These are phyloP conservation scores for Plemyria rubiginata DNA, from an alignment of 2,888 invertebrate genomes.

Conservation along the genomic window DNA sequence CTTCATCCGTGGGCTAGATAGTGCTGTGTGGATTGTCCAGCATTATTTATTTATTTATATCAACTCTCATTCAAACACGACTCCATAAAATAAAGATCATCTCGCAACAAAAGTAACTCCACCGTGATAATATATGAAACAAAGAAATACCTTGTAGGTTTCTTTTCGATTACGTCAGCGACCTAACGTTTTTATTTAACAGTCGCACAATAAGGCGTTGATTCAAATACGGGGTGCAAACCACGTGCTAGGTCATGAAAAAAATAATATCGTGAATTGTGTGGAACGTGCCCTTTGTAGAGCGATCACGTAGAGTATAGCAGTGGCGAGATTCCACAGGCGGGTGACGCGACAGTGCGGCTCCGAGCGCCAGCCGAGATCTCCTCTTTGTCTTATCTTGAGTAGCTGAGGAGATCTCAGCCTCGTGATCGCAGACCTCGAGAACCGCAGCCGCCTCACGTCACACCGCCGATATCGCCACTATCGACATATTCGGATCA, in stretches of 20 bases:
- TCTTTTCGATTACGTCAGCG: conserved; percentile 44
- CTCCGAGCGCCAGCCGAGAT: conserved; percentile 52
- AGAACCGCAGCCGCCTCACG: conserved; percentile 46
- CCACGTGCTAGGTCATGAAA: conserved; percentile 53
- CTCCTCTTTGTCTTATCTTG: conserved; percentile 65
- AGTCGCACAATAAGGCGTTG: conserved; percentile 35
- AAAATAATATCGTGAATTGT: conserved; percentile 55
- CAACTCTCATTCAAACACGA: too few relatives aligned
- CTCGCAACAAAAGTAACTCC: conserved; percentile 55
- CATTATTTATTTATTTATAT: too few relatives aligned
- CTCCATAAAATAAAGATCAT: conserved; percentile 32
- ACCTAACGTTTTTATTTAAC: conserved; percentile 31
- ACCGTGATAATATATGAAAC: conserved; percentile 56
- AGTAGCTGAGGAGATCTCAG: conserved; percentile 51
- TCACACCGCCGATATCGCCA: conserved; percentile 53
- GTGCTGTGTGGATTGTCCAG: too few relatives aligned
- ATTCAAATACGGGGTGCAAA: conserved; percentile 44
- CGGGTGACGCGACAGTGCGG: conserved; percentile 57
- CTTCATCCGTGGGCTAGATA: too few relatives aligned
- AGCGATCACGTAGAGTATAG: conserved; percentile 59
- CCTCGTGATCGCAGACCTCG: conserved; percentile 58
- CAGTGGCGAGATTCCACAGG: conserved; percentile 48
- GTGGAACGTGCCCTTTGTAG: conserved; percentile 62
- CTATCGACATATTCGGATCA: conserved; percentile 54
- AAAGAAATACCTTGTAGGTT: conserved; percentile 52